A percentile compares a stretch with the other conserved stretches of the same genome.
Conservation (phyloP, 2,888 invertebrate species). For the Eristalinus sepulchralis region DNA sequence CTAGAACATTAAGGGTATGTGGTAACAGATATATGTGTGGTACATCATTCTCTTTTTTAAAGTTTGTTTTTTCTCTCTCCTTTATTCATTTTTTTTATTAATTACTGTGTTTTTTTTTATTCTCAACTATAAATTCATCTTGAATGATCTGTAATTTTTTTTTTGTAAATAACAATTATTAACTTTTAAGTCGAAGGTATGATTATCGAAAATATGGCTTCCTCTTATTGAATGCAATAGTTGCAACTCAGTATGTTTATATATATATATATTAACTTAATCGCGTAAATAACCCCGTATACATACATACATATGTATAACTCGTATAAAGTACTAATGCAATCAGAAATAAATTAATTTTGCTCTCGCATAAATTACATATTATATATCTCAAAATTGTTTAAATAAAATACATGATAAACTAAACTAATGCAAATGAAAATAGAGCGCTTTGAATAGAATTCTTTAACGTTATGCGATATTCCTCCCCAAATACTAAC, state of each 20-base stretch:
- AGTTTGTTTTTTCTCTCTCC: constrained; percentile 44
- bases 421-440: neutral
- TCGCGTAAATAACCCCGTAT: constrained; percentile 21
- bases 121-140: neutral
- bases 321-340: neutral
- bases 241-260: constrained; percentile 3
- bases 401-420: neutral
- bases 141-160: neutral
- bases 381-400: neutral
- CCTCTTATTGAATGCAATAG: neutral
- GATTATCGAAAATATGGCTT: neutral
- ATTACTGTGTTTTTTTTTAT: constrained; percentile 14
- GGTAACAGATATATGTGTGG: constrained; percentile 75
- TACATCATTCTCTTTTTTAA: constrained; percentile 60
- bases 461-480: neutral
- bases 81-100: neutral
- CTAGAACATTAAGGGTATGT: constrained; percentile 93
- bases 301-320: neutral
- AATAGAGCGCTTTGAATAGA: constrained; percentile 11
- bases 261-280: neutral
- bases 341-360: neutral
- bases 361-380: constrained; percentile 45
- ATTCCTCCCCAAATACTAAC: constrained; percentile 34
- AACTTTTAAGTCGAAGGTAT: constrained; percentile 15
- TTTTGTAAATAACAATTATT: constrained; percentile 31